Evolutionary conservation across 2,888 invertebrate species (phyloP).

Genomic region (Neria commutata): DNA sequence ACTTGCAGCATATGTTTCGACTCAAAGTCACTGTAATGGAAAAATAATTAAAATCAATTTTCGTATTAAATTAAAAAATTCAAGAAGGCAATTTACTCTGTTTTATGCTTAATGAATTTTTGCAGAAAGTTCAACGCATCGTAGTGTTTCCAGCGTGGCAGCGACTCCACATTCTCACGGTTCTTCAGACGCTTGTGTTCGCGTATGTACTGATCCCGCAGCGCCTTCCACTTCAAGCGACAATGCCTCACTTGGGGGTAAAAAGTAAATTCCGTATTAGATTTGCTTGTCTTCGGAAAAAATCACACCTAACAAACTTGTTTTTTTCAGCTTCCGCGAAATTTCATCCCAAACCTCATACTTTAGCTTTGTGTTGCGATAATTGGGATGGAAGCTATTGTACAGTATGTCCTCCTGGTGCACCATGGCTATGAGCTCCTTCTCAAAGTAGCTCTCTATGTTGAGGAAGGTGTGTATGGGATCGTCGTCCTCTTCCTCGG

Average conservation of each 20-base stretch:
- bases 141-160: constrained; percentile 57
- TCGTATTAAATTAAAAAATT: no score
- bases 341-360: constrained; percentile 56
- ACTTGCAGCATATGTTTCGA: constrained; percentile 40
- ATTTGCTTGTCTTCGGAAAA: background rate
- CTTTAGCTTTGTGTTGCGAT: constrained; percentile 54
- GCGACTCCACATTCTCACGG: constrained; percentile 40
- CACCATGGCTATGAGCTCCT: constrained; percentile 53
- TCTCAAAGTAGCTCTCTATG: constrained; percentile 58
- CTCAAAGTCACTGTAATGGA: constrained; percentile 41
- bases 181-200: constrained; percentile 56
- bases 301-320: no score
- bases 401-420: constrained; percentile 54
- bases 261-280: background rate
- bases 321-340: constrained; percentile 54
- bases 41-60: background rate
- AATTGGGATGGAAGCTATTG: constrained; percentile 50
- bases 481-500: constrained; percentile 56
- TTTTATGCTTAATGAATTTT: constrained; percentile 52
- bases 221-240: constrained; percentile 58
- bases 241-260: constrained; percentile 49
- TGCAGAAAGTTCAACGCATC: constrained; percentile 53
- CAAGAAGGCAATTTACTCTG: constrained; percentile 39
- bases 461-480: constrained; percentile 58
- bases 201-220: constrained; percentile 57